Evolutionary conservation across 2,113 vertebrate species (phyloP).

Genomic region (Plecotus auritus): DNA sequence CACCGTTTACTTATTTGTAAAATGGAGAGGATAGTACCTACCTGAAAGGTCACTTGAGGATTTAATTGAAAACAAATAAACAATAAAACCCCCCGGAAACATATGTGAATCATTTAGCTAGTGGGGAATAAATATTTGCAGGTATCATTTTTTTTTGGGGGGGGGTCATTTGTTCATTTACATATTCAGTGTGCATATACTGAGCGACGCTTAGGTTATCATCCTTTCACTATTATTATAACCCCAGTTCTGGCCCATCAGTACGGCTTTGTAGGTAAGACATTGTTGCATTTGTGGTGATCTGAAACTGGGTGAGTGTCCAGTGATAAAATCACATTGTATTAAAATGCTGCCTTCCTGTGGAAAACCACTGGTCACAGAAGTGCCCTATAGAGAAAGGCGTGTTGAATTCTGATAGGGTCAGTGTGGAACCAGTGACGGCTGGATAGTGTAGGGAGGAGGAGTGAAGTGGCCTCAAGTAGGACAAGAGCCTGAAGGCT

Average conservation of each 20-base stretch:
- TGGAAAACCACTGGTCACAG: not conserved
- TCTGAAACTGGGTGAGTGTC: not conserved
- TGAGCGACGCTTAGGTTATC: too few species aligned
- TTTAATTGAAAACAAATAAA: not conserved
- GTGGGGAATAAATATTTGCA: not conserved
- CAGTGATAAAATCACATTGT: not conserved
- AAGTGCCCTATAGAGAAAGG: not conserved
- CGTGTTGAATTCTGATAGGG: not conserved
- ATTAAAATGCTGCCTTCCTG: not conserved
- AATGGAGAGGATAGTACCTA: not conserved
- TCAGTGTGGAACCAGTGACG: not conserved
- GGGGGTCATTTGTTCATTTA: not conserved
- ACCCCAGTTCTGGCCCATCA: not conserved
- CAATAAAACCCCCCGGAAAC: not conserved
- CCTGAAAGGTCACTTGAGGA: not conserved
- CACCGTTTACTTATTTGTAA: not conserved
- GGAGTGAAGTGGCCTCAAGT: not conserved
- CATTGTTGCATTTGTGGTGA: not conserved
- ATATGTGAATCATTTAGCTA: not conserved
- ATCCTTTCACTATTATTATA: not conserved
- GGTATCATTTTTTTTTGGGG: not conserved
- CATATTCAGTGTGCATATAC: not conserved
- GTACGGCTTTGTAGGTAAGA: not conserved
- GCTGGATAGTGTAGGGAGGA: fast-evolving
- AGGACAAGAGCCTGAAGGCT: not conserved